Percentiles rank a stretch among this genome's conserved stretches.
Evolutionary conservation across 2,797 vertebrate genomes (phyloP).

Genomic region (Hydrophis major): DNA sequence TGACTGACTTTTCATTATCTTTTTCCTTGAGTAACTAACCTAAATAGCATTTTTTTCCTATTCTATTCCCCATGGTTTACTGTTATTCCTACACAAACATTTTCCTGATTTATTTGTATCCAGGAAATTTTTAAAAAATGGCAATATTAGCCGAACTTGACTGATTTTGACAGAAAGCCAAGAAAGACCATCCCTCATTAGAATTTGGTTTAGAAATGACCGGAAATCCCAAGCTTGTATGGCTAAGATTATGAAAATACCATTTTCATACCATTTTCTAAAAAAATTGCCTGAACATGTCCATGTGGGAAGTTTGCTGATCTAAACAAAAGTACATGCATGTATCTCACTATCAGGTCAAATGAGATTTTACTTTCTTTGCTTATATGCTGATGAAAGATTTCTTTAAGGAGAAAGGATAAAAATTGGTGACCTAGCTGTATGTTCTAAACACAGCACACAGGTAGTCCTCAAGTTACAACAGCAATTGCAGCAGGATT

Average conservation of each 20-base stretch:
- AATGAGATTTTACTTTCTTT: not conserved
- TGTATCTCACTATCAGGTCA: not conserved
- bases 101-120: not conserved
- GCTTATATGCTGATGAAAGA: not conserved
- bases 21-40: not conserved
- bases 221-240: not conserved
- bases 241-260: not conserved
- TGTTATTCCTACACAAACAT: not conserved
- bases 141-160: not conserved
- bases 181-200: not conserved
- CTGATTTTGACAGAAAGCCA: not conserved
- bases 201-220: not conserved
- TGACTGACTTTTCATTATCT: not conserved
- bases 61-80: not conserved
- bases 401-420: not conserved
- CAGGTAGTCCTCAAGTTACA: not conserved
- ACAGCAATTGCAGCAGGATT: not conserved
- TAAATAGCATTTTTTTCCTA: not conserved
- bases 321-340: not conserved
- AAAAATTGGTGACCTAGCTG: not conserved
- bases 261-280: not conserved
- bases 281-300: not conserved
- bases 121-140: not conserved
- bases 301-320: not conserved
- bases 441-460: not conserved